Conservation (phyloP, 1,140 invertebrate species). For the Camponotus floridanus region DNA sequence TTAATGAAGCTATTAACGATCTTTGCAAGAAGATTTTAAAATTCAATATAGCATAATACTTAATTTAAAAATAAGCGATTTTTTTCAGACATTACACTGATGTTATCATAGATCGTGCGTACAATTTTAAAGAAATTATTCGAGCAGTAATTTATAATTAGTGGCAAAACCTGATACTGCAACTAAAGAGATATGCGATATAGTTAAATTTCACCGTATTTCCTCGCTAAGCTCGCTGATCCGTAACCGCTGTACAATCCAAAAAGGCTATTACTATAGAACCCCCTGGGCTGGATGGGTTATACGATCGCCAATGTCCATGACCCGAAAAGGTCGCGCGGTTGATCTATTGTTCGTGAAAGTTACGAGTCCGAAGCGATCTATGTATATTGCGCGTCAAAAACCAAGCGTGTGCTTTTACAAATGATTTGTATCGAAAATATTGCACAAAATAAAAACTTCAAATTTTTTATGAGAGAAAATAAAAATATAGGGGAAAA, state of each 20-base stretch:
- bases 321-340: slow-evolving; percentile 15
- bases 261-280: slow-evolving; percentile 47
- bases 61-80: not conserved
- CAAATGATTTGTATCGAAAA: slow-evolving; percentile 8
- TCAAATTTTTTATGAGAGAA: not conserved
- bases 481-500: not conserved
- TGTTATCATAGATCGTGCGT: not conserved
- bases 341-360: slow-evolving; percentile 10
- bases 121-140: not conserved
- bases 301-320: slow-evolving; percentile 12
- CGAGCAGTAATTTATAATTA: slow-evolving; percentile 12
- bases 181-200: slow-evolving; percentile 7
- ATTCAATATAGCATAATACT: not conserved
- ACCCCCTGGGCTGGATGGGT: slow-evolving; percentile 4
- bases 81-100: not conserved
- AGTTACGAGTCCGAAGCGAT: not conserved
- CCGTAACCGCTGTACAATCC: slow-evolving; percentile 33
- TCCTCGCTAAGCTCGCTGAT: slow-evolving; percentile 29
- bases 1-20: slow-evolving; percentile 2
- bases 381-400: slow-evolving; percentile 21
- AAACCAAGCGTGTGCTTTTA: slow-evolving; percentile 13
- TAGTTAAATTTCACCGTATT: not conserved
- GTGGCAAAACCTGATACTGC: not conserved
- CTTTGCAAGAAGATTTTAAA: not conserved
- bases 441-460: not conserved